A percentile compares a stretch with the other conserved stretches of the same genome.
Evolutionary conservation across 2,888 invertebrate genomes (phyloP).

Genomic region (Lamellibrachia satsuma): DNA sequence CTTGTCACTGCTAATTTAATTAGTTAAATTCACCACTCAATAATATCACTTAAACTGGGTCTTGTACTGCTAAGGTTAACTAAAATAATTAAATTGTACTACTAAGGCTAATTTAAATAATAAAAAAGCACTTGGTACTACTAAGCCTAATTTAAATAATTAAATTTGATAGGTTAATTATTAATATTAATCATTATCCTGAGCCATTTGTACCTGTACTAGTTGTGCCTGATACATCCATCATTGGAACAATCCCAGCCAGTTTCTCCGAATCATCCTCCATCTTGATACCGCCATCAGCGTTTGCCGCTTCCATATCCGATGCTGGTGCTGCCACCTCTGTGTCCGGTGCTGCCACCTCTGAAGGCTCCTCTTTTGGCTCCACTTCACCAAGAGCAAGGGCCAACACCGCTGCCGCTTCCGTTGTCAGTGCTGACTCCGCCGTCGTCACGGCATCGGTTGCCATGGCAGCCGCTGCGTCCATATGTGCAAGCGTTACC

Average conservation of each 20-base stretch:
- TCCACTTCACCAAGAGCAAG: constrained; percentile 4
- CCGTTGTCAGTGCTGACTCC: not conserved
- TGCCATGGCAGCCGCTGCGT: constrained; percentile 50
- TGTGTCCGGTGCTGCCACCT: constrained; percentile 10
- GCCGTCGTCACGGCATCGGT: constrained; percentile 23
- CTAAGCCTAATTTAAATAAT: too few relatives aligned
- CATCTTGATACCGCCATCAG: not conserved
- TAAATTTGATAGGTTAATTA: not conserved
- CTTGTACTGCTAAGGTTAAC: not conserved
- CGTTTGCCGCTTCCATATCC: constrained; percentile 10
- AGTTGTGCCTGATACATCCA: not conserved
- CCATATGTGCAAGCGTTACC: constrained; percentile 58
- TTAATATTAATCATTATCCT: not conserved
- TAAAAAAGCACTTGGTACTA: too few relatives aligned
- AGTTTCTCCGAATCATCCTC: not conserved
- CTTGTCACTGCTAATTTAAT: too few relatives aligned
- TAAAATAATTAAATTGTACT: too few relatives aligned
- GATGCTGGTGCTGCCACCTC: not conserved
- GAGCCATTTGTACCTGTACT: not conserved
- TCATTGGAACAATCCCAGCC: not conserved
- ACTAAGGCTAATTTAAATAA: too few relatives aligned
- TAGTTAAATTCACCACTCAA: too few relatives aligned
- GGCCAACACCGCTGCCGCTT: constrained; percentile 23
- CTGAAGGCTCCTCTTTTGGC: constrained; percentile 8
- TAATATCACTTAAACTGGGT: not conserved